phyloP scores from a whole-genome alignment of 2,888 invertebrate genomes.

The Habrosyne pyritoides region DNA sequence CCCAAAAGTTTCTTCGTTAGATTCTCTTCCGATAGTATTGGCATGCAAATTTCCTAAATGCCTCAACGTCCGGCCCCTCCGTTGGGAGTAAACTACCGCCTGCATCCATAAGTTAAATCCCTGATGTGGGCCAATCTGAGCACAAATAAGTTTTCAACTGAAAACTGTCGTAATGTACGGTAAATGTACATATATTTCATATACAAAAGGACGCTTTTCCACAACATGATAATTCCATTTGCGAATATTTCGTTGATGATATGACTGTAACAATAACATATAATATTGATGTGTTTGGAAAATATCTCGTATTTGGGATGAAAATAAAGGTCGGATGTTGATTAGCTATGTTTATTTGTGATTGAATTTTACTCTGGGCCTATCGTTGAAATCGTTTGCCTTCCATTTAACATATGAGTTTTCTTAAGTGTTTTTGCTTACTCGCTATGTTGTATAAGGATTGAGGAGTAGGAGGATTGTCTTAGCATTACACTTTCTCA shows the following conservation, averaged over 20 bases:
- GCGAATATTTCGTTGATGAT: conserved; percentile 22
- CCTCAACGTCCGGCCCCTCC: conserved; percentile 39
- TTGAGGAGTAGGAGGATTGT: conserved; percentile 36
- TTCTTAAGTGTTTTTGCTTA: conserved; percentile 49
- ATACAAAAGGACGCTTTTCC: conserved; percentile 20
- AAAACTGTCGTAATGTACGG: conserved; percentile 20
- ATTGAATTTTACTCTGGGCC: conserved; percentile 44
- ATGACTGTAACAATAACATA: conserved; percentile 14
- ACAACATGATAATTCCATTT: conserved; percentile 37
- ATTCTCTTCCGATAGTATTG: conserved; percentile 56
- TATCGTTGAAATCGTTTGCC: conserved; percentile 42
- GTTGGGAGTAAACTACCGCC: conserved; percentile 45
- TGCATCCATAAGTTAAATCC: conserved; percentile 54
- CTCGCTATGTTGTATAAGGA: conserved; percentile 44
- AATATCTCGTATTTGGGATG: conserved; percentile 10
- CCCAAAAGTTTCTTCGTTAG: conserved; percentile 59
- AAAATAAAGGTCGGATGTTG: conserved; percentile 7
- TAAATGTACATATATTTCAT: conserved; percentile 1
- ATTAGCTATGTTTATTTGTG: conserved; percentile 38
- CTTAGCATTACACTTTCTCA: conserved; percentile 14
- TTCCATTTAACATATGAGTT: conserved; percentile 46
- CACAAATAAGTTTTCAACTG: conserved; percentile 44
- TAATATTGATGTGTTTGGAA: conserved; percentile 22
- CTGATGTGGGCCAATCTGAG: conserved; percentile 53
- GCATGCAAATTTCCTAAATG: conserved; percentile 70